phyloP scores from a whole-genome alignment of 1,140 invertebrate genomes.

The Procambarus clarkii region DNA sequence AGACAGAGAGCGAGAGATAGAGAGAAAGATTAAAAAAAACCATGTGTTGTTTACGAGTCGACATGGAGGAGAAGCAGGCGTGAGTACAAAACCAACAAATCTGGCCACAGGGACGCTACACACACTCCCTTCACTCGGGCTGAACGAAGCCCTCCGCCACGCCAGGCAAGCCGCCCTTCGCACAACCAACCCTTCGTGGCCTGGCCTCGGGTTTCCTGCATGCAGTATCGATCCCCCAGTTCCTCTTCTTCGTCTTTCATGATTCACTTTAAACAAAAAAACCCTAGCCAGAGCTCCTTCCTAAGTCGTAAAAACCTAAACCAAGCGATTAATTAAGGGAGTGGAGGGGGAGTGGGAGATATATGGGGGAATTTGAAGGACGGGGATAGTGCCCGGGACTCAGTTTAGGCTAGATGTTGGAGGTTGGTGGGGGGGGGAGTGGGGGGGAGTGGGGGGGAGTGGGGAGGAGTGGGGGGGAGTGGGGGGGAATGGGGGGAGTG shows the following conservation, averaged over 20 bases:
- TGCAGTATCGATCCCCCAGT: conserved; percentile 7
- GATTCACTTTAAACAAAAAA: conserved; percentile 4
- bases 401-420: too few relatives aligned
- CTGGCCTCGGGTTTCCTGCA: not conserved
- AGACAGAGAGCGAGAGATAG: too few relatives aligned
- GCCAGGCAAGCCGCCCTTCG: not conserved
- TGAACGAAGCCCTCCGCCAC: conserved; percentile 13
- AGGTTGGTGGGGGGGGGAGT: too few relatives aligned
- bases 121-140: conserved; percentile 23
- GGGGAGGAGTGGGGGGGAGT: too few relatives aligned
- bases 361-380: not conserved
- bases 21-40: not conserved
- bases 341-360: not conserved
- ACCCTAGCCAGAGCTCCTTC: not conserved
- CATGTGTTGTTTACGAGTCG: not conserved
- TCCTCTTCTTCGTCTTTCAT: not conserved
- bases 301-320: not conserved
- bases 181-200: not conserved
- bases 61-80: not conserved
- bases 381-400: too few relatives aligned
- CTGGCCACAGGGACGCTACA: not conserved
- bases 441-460: too few relatives aligned
- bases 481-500: too few relatives aligned
- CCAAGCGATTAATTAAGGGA: not conserved
- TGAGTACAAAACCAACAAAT: conserved; percentile 1